Evolutionary conservation across 1,140 invertebrate species (phyloP), one percentile per base, ranked within the genome.

Genomic region (Oryctes rhinoceros): DNA sequence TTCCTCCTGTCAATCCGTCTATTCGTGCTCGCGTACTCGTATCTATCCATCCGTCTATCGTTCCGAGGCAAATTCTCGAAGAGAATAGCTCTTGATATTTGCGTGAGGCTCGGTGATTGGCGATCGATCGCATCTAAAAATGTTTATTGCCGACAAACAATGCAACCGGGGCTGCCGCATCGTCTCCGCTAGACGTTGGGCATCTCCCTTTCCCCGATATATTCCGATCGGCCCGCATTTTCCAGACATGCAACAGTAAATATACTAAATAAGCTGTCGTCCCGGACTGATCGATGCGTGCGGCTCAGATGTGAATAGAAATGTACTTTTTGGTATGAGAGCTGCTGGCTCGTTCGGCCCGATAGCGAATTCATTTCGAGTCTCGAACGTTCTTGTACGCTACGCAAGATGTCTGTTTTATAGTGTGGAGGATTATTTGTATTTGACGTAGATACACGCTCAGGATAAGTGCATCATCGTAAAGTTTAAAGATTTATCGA

Each of bases 211-310:
- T 30, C 65, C 30, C 65, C 65, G 65, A 71, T 71, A 71, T 71
- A 59, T 18, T 71, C 24, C 65, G 20, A 71, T 59, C 53, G 18
- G 11, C 24, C 65, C 20, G 11, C 11, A 13, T 71, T 71, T 35
- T 24, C 65, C 65, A 37, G 35, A 71, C 65, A 71, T 71, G 65
- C 65, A 71, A 71, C 65, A 37, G 65, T 71, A 71, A 71, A 71
- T 71, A 71, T 71, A 35, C 30, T 37, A 71, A 71, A 71, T 71
- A 71, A 71, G 65, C 65, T 71, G 65, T 35, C 65, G 65, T 71
- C 5, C 18, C 11, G 24, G 65, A 24, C 24, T 71, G 65, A 71
- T 71, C 65, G 65, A 71, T 71, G 20, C 18, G 65, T 30, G 20
- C 20, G 18, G 65, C 35, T 71, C 13, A 71, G 65, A 71, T 35